Conservation (phyloP, 2,797 vertebrate genomes). For the Erethizon dorsatum region DNA sequence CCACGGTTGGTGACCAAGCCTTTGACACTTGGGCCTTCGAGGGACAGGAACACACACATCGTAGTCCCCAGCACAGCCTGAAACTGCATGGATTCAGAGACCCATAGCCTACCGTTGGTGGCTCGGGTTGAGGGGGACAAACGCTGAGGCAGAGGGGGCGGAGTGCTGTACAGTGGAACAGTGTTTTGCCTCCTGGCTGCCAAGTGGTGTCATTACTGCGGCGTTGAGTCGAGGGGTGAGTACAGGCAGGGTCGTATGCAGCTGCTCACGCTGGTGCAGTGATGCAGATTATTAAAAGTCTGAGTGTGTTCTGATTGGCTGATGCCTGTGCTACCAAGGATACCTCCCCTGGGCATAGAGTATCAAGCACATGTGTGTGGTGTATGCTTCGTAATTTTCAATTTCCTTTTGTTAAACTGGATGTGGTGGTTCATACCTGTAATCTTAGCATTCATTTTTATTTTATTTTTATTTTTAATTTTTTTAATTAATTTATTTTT, state of each 20-base stretch:
- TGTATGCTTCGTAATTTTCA: not conserved
- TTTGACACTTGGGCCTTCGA: not conserved
- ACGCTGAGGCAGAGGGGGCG: not conserved
- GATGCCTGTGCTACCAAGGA: not conserved
- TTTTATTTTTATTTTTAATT: too few relatives aligned
- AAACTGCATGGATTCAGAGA: not conserved
- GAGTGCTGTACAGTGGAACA: not conserved
- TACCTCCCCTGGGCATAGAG: not conserved
- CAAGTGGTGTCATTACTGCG: not conserved
- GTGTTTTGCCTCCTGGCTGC: not conserved
- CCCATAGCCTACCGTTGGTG: not conserved
- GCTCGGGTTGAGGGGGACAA: not conserved
- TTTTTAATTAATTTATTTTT: too few relatives aligned
- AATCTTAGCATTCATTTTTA: not conserved
- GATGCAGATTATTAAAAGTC: not conserved
- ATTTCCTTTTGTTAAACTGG: not conserved
- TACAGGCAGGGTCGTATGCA: not conserved
- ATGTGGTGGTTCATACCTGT: not conserved
- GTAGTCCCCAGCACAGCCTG: not conserved
- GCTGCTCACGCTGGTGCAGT: not conserved
- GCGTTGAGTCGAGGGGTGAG: not conserved
- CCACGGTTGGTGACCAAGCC: not conserved
- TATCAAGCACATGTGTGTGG: not conserved
- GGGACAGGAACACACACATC: not conserved
- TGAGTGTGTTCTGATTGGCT: not conserved